Evolutionary conservation across 2,113 vertebrate genomes (phyloP).

Genomic region (Motacilla alba): DNA sequence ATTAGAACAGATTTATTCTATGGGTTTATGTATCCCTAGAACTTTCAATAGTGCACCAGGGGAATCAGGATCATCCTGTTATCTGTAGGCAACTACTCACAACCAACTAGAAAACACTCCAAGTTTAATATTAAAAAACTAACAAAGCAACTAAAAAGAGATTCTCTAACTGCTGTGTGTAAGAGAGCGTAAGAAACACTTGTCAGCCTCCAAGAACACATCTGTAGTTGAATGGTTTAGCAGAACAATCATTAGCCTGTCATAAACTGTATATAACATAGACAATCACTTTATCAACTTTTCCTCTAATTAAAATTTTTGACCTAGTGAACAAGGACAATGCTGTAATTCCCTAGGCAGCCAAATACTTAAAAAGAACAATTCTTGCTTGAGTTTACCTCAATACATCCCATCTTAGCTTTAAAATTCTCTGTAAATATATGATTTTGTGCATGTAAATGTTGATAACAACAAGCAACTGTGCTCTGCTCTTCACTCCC

Average conservation of each 20-base stretch:
- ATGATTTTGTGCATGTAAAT: neutral
- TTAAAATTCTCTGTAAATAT: neutral
- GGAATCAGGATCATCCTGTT: neutral
- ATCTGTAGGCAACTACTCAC: neutral
- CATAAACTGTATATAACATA: neutral
- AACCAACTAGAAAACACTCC: neutral
- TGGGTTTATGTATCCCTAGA: neutral
- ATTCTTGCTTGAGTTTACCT: neutral
- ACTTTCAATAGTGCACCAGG: neutral
- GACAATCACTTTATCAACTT: neutral
- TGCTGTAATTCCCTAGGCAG: neutral
- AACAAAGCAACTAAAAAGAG: neutral
- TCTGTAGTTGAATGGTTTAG: neutral
- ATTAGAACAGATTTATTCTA: neutral
- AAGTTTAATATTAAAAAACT: neutral
- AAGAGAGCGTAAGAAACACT: neutral
- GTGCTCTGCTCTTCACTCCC: neutral
- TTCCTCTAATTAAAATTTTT: neutral
- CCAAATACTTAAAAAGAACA: neutral
- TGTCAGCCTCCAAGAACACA: neutral
- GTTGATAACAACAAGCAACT: neutral
- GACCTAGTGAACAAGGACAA: neutral
- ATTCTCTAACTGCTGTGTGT: neutral
- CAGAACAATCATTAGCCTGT: neutral
- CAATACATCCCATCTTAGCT: neutral